Evolutionary conservation across 2,888 invertebrate genomes (phyloP).

Genomic region (Sminthurinus aureus): DNA sequence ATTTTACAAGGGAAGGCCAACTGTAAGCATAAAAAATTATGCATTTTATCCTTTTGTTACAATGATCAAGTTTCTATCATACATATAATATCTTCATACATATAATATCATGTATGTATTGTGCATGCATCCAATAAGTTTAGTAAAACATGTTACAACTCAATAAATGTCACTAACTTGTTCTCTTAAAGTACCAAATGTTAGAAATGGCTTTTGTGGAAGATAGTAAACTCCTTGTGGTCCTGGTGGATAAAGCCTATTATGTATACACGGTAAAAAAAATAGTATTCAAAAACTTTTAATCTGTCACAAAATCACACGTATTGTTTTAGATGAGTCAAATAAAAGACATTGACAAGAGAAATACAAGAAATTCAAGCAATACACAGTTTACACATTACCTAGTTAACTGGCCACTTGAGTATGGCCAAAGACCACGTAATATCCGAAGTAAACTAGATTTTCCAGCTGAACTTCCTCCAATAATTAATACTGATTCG

Average conservation of each 20-base stretch:
- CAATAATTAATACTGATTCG: slow-evolving; percentile 67
- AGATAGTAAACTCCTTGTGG: slow-evolving; percentile 65
- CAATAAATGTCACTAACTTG: slow-evolving; percentile 62
- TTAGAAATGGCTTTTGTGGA: slow-evolving; percentile 69
- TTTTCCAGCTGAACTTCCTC: slow-evolving; percentile 69
- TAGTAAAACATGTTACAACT: too few species aligned
- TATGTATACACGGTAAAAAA: too few species aligned
- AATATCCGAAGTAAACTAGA: slow-evolving; percentile 68
- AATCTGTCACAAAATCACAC: too few species aligned
- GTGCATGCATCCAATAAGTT: not conserved
- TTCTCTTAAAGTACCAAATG: slow-evolving; percentile 67
- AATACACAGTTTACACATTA: not conserved
- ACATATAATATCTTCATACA: too few species aligned
- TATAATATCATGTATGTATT: not conserved
- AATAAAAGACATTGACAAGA: too few species aligned
- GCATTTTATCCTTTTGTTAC: too few species aligned
- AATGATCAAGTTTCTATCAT: too few species aligned
- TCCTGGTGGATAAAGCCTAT: slow-evolving; percentile 57
- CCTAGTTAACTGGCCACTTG: slow-evolving; percentile 57
- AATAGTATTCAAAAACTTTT: too few species aligned
- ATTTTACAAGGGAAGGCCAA: slow-evolving; percentile 33
- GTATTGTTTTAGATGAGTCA: too few species aligned
- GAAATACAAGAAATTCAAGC: too few species aligned
- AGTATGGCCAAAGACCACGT: slow-evolving; percentile 67
- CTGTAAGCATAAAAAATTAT: slow-evolving; percentile 8